Evolutionary conservation across 2,797 vertebrate species (phyloP).

Genomic region (Rhodeus uyekii): DNA sequence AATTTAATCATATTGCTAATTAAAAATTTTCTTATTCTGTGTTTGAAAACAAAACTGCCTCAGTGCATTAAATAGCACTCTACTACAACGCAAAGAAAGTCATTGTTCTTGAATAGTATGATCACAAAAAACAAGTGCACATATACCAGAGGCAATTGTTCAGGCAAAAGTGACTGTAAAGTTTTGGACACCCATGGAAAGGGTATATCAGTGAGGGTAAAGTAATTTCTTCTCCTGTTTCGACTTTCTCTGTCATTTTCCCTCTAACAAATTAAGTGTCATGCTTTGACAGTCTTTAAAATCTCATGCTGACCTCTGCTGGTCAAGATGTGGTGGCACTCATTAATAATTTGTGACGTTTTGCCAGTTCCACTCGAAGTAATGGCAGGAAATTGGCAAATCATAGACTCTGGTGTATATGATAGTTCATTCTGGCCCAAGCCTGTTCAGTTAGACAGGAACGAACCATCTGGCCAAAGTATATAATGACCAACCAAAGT

Average conservation of each 20-base stretch:
- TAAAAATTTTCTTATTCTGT: background rate
- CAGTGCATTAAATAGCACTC: background rate
- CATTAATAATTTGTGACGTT: background rate
- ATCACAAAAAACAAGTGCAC: slow-evolving; percentile 12
- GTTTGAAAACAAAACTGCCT: background rate
- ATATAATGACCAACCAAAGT: background rate
- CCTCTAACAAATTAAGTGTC: background rate
- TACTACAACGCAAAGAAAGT: background rate
- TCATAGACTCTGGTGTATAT: background rate
- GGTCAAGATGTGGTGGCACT: background rate
- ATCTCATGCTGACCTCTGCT: background rate
- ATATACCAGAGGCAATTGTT: background rate
- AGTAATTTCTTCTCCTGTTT: background rate
- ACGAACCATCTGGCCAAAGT: background rate
- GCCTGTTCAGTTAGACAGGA: background rate
- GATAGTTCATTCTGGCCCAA: background rate
- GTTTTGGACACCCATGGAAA: background rate
- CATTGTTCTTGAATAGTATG: background rate
- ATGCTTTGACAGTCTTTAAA: background rate
- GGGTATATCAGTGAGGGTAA: background rate
- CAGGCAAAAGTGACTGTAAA: background rate
- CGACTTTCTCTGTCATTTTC: background rate
- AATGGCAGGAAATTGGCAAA: background rate
- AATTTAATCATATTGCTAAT: background rate
- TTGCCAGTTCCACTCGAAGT: background rate